phyloP scores from a whole-genome alignment of 2,888 invertebrate genomes.

The Agriotes lineatus region DNA sequence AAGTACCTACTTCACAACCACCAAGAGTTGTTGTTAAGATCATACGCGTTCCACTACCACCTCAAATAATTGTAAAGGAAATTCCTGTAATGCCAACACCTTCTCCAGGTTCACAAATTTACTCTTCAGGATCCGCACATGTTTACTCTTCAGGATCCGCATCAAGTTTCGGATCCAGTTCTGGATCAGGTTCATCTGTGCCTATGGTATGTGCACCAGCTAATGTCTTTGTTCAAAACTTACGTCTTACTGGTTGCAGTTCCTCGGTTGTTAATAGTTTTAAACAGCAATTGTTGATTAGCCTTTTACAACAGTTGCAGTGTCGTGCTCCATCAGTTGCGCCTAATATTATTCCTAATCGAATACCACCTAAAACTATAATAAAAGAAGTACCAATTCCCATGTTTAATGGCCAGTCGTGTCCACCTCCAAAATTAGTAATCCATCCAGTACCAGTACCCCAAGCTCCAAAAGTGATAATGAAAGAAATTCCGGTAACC shows the following conservation, averaged over 20 bases:
- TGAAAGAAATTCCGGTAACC: constrained; percentile 14
- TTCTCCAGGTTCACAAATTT: not conserved
- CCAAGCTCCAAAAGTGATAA: constrained; percentile 16
- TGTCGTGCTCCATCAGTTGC: not conserved
- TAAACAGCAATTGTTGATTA: not conserved
- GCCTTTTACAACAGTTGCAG: not conserved
- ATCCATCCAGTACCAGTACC: constrained; percentile 14
- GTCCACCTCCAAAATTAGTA: constrained; percentile 24
- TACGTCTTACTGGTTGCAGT: not conserved
- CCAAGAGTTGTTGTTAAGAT: constrained; percentile 21
- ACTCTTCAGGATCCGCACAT: not conserved
- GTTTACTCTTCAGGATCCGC: not conserved
- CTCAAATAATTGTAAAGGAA: constrained; percentile 18
- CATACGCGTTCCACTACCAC: constrained; percentile 17
- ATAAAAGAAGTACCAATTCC: constrained; percentile 13
- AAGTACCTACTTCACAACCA: constrained; percentile 6
- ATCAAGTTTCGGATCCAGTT: too few relatives aligned
- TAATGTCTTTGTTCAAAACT: not conserved
- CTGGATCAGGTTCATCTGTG: too few relatives aligned
- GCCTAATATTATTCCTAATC: not conserved
- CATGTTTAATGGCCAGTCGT: not conserved
- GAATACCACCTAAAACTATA: not conserved
- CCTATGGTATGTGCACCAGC: not conserved
- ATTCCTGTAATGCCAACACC: not conserved
- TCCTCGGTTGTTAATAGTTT: not conserved